phyloP scores from a whole-genome alignment of 1,140 invertebrate species.

The Polyergus mexicanus region DNA sequence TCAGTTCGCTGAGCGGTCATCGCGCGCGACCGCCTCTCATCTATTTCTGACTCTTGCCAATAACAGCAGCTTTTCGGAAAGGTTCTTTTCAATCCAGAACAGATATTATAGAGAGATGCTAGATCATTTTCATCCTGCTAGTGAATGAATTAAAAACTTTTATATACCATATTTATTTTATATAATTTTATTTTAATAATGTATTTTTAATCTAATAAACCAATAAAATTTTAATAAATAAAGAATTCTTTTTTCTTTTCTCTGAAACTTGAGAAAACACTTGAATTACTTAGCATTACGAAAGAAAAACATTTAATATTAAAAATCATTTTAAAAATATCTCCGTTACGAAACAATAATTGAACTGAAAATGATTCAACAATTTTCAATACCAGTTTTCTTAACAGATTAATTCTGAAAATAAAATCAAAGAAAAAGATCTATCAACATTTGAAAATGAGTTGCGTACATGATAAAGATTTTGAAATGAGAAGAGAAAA shows the following conservation, averaged over 20 bases:
- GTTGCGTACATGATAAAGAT: not conserved
- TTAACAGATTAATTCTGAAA: constrained; percentile 5
- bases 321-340: constrained; percentile 18
- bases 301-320: not conserved
- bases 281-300: not conserved
- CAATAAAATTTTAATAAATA: not conserved
- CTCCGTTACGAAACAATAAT: not conserved
- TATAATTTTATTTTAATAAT: not conserved
- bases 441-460: not conserved
- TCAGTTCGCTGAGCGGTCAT: constrained; percentile 57
- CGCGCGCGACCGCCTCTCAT: constrained; percentile 33
- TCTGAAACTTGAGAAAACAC: not conserved
- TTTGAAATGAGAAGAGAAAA: not conserved
- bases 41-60: constrained; percentile 47
- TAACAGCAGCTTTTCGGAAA: constrained; percentile 25
- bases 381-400: not conserved
- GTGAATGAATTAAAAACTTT: not conserved
- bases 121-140: not conserved
- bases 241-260: not conserved
- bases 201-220: too few species aligned
- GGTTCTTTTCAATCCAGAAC: not conserved
- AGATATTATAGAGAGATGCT: not conserved
- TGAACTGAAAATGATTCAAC: not conserved
- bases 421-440: not conserved
- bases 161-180: not conserved